Base-by-base conservation (phyloP, 2,888 invertebrate genomes). In the Ophion slaviceki region DNA sequence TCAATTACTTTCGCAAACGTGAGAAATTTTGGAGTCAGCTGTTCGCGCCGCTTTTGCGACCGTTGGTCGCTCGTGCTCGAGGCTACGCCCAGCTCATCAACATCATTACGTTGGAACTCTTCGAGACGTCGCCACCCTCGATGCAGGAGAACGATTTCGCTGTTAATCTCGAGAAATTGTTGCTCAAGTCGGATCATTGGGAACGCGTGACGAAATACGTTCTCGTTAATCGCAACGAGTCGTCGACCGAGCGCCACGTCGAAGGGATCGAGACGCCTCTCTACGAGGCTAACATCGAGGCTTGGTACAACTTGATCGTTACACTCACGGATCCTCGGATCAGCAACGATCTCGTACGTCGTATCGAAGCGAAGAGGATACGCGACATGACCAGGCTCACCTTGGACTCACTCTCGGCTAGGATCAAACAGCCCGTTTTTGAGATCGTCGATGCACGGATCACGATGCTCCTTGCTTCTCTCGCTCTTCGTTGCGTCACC, bases 21-120 rank as follows among this genome's bases (percentile, higher is more conserved):
- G 90, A 92, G 0, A 91, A 93, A 45, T 94, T 94, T 71, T 94
- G 94, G 94, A 93, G 90, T 17, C 92, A 94, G 53, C 86, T 94
- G 0, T 91, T 94, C 7, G 91, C 93, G 0, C 94, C 94, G 0
- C 84, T 94, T 0, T 93, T 93, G 78, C 89, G 92, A 20, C 90
- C 92, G 20, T 86, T 94, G 0, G 89, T 92, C 6, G 88, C 92
- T 0, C 88, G 88, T 0, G 91, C 91, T 0, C 90, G 91, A 1
- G 94, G 94, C 0, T 94, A 94, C 77, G 93, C 93, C 1, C 93
- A 94, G 72, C 83, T 94, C 0, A 86, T 94, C 10, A 94, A 94
- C 61, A 92, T 94, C 24, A 88, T 93, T 2, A 94, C 93, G 0
- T 87, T 94, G n/a, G 94, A 94, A 80, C 82, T 94, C 1, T 94